A percentile compares a stretch with the other conserved stretches of the same genome.
These are phyloP conservation scores for Onychostoma macrolepis DNA, from an alignment of 2,113 vertebrate species.

Conservation along the genomic window DNA sequence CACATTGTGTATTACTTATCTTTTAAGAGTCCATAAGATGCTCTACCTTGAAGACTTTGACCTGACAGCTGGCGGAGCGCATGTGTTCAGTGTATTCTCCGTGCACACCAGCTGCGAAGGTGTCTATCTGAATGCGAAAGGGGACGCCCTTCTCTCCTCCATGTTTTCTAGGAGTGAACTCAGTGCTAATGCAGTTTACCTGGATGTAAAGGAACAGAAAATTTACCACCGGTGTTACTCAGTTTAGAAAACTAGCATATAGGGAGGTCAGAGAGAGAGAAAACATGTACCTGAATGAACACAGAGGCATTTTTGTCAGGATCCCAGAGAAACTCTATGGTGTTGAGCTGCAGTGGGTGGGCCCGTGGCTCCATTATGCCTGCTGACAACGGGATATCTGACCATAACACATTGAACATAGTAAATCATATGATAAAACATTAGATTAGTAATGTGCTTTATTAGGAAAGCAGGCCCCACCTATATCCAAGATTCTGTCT, in stretches of 20 bases:
- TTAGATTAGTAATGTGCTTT: background rate
- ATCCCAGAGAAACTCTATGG: conserved; percentile 95
- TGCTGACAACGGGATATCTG: conserved; percentile 92
- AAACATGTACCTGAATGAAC: conserved; percentile 86
- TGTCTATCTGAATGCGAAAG: conserved; percentile 92
- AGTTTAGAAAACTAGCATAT: background rate
- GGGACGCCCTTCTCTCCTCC: conserved; percentile 95
- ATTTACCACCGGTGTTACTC: background rate
- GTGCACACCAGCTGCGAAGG: conserved; percentile 85
- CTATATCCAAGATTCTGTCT: conserved; percentile 91
- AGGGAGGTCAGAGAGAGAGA: background rate
- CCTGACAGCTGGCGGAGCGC: conserved; percentile 93
- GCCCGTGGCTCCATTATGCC: conserved; percentile 88
- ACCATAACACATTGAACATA: conserved; percentile 64
- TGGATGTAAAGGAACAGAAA: conserved; percentile 57
- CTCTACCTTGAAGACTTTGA: conserved; percentile 97
- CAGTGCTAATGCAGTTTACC: conserved; percentile 97
- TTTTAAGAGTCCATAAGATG: background rate
- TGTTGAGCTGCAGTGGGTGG: conserved; percentile 89
- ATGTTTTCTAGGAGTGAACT: conserved; percentile 94
- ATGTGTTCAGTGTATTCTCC: conserved; percentile 89
- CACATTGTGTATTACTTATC: background rate
- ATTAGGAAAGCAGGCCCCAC: conserved; percentile 70
- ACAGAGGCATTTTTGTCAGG: conserved; percentile 86
- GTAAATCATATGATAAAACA: background rate